phyloP scores from a whole-genome alignment of 2,113 vertebrate genomes.

The Gallinago media region DNA sequence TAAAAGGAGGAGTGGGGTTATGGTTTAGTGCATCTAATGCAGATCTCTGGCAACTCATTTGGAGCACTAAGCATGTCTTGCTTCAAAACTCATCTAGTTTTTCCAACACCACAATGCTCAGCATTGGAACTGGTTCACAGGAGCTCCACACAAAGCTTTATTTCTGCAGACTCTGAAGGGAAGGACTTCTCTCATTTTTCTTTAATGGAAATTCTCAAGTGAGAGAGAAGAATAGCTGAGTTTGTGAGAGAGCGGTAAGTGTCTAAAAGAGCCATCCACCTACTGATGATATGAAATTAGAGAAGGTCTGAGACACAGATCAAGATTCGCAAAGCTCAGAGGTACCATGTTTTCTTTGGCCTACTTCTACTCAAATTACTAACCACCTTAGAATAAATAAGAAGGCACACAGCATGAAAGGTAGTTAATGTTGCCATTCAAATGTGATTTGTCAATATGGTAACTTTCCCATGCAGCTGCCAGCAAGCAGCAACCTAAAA shows the following conservation, averaged over 20 bases:
- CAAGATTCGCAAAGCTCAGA: background rate
- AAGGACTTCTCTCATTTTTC: background rate
- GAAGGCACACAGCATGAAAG: background rate
- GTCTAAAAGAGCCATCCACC: background rate
- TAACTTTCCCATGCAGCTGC: background rate
- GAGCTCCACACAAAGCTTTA: background rate
- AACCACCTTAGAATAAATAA: background rate
- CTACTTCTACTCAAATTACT: background rate
- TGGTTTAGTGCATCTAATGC: accelerated
- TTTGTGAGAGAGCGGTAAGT: background rate
- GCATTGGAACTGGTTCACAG: background rate
- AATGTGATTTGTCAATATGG: background rate
- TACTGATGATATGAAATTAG: background rate
- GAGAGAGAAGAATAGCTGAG: background rate
- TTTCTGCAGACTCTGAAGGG: background rate
- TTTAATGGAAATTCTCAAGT: background rate
- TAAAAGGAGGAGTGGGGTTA: background rate
- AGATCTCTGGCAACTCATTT: background rate
- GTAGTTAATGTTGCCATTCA: background rate
- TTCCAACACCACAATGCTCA: background rate
- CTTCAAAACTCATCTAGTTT: background rate
- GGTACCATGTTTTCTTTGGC: background rate
- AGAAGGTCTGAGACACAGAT: background rate
- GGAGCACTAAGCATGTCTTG: background rate
- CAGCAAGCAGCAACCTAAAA: background rate